Evolutionary conservation across 2,797 vertebrate species (phyloP), one percentile per base, ranked within the genome.

Genomic region (Muscicapa comitata): DNA sequence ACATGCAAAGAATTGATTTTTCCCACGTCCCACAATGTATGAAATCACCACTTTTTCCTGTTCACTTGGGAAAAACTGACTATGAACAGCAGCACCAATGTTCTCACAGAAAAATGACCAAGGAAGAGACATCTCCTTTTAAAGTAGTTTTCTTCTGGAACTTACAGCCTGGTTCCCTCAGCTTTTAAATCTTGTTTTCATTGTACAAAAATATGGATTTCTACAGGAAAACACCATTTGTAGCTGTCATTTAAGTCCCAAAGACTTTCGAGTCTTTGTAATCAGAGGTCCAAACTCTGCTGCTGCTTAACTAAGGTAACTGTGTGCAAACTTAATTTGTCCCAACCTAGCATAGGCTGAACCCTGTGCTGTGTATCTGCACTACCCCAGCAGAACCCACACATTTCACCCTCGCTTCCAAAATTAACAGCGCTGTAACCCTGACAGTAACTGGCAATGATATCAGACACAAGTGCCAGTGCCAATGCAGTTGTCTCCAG

Each of bases 381-480:
- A 53, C 25, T 2, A 18, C 15, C 25, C 38, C 16, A 19, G 20
- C 5, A 53, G 11, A 35, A 16, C 4, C 9, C n/a, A 14, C 15
- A 11, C 11, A 5, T 9, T 43, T 24, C 50, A 38, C 24, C 47
- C 42, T 28, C 2, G 29, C 14, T 45, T 55, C 35, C 43, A 15
- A 8, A 55, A 10, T 5, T 4, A 38, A 13, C 7, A 7, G 12
- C 29, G 31, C 13, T 0, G 1, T 17, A 11, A 13, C 28, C 1
- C 0, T 5, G 6, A 3, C 18, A 20, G 28, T 33, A 26, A 9
- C 17, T 5, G 17, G 31, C 33, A 3, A 26, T 17, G 26, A 0
- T 9, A 65, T 12, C 19, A 48, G 13, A 11, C 2, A 13, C 25
- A n/a, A 23, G 12, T 6, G 31, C 17, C 63, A 28, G 16, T 2